Base-by-base conservation (phyloP, 2,797 vertebrate species). In the Yasuhikotakia modesta region DNA sequence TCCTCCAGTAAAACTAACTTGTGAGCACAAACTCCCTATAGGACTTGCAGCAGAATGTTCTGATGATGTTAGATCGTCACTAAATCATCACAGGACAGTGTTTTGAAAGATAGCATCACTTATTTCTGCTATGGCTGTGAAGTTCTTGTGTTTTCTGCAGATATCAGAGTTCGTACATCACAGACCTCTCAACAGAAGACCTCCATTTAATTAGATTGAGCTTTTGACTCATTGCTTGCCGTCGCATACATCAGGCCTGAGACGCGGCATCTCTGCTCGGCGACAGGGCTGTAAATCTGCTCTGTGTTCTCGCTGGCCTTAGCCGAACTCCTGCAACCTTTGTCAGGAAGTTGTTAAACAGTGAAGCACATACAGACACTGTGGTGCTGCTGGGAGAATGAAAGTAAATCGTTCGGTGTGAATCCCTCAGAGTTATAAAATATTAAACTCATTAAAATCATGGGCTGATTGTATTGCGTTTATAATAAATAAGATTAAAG, bases 211-310 rank as follows among this genome's bases (percentile, higher is more conserved):
- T 88, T 81, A 81, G 48, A 79, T 70, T 24, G 46, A 48, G 27
- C 8, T 19, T 48, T 75, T 60, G 68, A 85, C 52, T 81, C 80
- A 63, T 11, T 45, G 57, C 55, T 70, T 83, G 80, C 66, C 81
- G 71, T 48, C 55, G 43, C 55, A 68, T 57, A 81, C 74, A 84
- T 83, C 27, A 70, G 60, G 73, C 57, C 16, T 32, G 52, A 68
- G 76, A 64, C 61, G 17, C 27, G 80, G 8, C 77, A 72, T 70
- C 14, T 84, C 43, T 61, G 61, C 66, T 80, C 4, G 8, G 32
- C 71, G 3, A 57, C 57, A 79, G 12, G 21, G 46, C 73, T 2
- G 81, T 88, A 85, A 88, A 90, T 89, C 78, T 64, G 10, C 17
- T 24, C 24, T 21, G 52, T 76, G 27, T 45, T 52, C 60, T 24